These are phyloP conservation scores for Cydia pomonella DNA, from an alignment of 1,140 invertebrate species.

Conservation along the genomic window DNA sequence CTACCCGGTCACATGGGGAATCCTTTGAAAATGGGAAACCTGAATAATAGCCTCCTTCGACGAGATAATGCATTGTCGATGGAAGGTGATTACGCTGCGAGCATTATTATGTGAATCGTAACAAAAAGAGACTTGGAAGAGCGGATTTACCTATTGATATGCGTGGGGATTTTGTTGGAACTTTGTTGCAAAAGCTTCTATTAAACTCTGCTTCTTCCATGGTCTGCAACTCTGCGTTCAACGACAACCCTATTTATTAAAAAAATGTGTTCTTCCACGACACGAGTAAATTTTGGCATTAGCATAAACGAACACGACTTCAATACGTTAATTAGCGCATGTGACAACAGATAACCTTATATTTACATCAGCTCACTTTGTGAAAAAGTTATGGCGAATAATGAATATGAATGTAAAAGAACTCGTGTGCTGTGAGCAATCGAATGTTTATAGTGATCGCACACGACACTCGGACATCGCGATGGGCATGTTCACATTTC, in stretches of 20 bases:
- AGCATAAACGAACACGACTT: no score
- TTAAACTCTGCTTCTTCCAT: background rate
- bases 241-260: background rate
- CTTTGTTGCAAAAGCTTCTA: background rate
- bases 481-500: conserved; percentile 42
- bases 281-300: background rate
- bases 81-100: conserved; percentile 28
- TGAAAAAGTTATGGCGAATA: background rate
- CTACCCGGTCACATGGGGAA: conserved; percentile 26
- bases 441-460: conserved; percentile 33
- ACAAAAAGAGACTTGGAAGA: conserved; percentile 15
- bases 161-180: background rate
- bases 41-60: conserved; percentile 29
- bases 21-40: conserved; percentile 32
- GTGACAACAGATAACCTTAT: background rate
- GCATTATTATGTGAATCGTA: conserved; percentile 27
- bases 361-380: background rate
- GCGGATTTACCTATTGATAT: background rate
- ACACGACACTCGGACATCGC: conserved; percentile 31
- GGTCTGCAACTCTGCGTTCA: background rate
- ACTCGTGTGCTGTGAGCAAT: conserved; percentile 35
- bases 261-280: background rate
- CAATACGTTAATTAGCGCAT: no score
- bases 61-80: conserved; percentile 31
- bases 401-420: conserved; percentile 29